Base-by-base conservation (phyloP, 2,113 vertebrate species). In the Gasterosteus nipponicus region DNA sequence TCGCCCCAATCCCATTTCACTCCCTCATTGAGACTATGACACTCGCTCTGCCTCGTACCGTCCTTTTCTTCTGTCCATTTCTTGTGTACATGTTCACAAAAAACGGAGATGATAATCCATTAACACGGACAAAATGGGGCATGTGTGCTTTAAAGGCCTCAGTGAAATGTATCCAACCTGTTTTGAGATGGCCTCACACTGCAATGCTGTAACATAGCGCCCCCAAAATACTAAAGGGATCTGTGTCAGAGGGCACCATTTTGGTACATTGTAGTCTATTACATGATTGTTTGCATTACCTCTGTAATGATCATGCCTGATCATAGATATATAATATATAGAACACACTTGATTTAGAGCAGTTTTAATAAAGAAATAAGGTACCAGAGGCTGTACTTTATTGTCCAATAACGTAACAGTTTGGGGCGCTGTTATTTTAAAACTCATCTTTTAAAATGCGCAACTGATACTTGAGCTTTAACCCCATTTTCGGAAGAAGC, bases 1-100 rank as follows among this genome's bases (percentile, higher is more conserved):
- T 83, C 75, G 88, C 83, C 94, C 94, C 94, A 95, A 93, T 94
- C 93, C 94, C 91, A 69, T 86, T 77, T 86, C 47, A 73, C 60
- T 41, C 16, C 63, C 42, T 65, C 51, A 15, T 22, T 73, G 47
- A 79, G 53, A 71, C 10, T 67, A 18, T 58, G 8, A 9, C 29
- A 29, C 58, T 61, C 58, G 31, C 60, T 77, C 72, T 51, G 10
- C 19, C 42, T 35, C 73, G 56, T 33, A 47, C n/a, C 22, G 15
- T 3, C 15, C 29, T 57, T 4, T 70, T 7, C 35, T 35, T 51
- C 16, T 7, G 33, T 42, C 39, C 44, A 11, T 18, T 31, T 46
- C 33, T 26, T 26, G 22, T 26, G 22, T 6, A 10, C 33, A 38
- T 19, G 54, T 54, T 26, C 53, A 5, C 22, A 14, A n/a, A 54